Conservation (phyloP, 2,113 vertebrate genomes). For the Panurus biarmicus region DNA sequence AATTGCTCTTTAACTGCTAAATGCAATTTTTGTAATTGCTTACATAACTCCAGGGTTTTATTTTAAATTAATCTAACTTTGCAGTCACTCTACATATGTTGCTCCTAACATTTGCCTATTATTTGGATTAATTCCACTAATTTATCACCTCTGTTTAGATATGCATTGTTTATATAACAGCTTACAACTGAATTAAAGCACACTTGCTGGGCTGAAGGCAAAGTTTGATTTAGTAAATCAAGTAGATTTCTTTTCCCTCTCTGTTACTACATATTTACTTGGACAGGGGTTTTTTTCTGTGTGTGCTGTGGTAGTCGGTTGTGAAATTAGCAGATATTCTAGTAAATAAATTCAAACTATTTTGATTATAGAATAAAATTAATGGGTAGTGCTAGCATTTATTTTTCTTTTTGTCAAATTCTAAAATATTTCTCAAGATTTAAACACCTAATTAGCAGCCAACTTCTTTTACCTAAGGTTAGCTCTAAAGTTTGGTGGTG, state of each 20-base stretch:
- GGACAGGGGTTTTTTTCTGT: background rate
- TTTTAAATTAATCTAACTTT: slow-evolving; percentile 46
- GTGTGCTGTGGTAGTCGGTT: background rate
- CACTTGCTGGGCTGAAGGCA: background rate
- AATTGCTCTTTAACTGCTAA: slow-evolving; percentile 30
- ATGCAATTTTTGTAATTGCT: slow-evolving; percentile 41
- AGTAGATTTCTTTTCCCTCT: background rate
- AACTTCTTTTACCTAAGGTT: background rate
- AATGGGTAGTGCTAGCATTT: background rate
- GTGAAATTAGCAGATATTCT: background rate
- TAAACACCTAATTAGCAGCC: background rate
- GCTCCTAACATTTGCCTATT: slow-evolving; percentile 26
- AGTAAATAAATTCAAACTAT: background rate
- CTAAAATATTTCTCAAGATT: background rate
- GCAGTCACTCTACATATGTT: slow-evolving; percentile 1
- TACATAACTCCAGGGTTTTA: slow-evolving; percentile 39
- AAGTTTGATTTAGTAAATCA: slow-evolving; percentile 24
- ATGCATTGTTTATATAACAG: background rate
- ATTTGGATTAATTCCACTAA: slow-evolving; percentile 38
- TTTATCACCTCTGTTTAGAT: slow-evolving; percentile 35
- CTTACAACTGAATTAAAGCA: slow-evolving; percentile 5
- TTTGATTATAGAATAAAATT: background rate
- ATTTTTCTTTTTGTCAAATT: background rate
- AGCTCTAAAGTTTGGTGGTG: background rate
- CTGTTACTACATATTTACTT: background rate